phyloP scores from a whole-genome alignment of 2,797 vertebrate genomes.

The Poeciliopsis turneri region DNA sequence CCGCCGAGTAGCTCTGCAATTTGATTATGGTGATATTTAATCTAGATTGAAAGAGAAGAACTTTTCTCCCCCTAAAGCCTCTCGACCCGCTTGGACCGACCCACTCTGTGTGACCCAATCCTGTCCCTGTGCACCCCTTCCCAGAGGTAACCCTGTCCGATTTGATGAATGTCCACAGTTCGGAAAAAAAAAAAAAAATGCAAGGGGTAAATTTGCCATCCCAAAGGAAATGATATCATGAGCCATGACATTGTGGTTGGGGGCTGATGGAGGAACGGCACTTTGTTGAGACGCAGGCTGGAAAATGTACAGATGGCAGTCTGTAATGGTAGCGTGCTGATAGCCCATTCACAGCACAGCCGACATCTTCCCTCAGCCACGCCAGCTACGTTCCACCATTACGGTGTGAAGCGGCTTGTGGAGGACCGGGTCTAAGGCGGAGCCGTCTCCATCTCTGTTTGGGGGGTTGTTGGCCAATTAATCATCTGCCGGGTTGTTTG shows the following conservation, averaged over 20 bases:
- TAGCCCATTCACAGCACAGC: constrained; percentile 80
- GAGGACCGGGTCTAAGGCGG: constrained; percentile 30
- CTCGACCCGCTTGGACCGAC: constrained; percentile 60
- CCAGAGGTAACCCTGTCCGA: constrained; percentile 77
- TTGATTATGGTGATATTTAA: constrained; percentile 83
- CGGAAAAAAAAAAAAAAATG: constrained; percentile 63
- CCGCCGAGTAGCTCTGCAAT: constrained; percentile 70
- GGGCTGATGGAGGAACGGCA: constrained; percentile 42
- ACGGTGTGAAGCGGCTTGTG: constrained; percentile 15
- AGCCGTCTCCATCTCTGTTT: constrained; percentile 52
- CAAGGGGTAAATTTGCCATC: constrained; percentile 75
- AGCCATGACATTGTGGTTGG: constrained; percentile 73
- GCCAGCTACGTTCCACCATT: constrained; percentile 37
- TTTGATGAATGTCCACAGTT: constrained; percentile 80
- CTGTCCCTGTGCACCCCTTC: constrained; percentile 63
- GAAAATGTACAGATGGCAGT: constrained; percentile 79
- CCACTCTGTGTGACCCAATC: constrained; percentile 73
- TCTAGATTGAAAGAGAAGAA: constrained; percentile 83
- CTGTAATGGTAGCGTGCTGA: constrained; percentile 77
- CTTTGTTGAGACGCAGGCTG: constrained; percentile 53
- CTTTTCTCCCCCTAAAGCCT: constrained; percentile 39
- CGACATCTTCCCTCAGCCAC: constrained; percentile 60
- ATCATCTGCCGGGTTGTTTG: constrained; percentile 65
- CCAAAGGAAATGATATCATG: constrained; percentile 83
- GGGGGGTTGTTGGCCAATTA: constrained; percentile 67